Conservation (phyloP, 37 sponge, comb jelly and placozoan genomes). For the Halisarca cf. caerulea region DNA sequence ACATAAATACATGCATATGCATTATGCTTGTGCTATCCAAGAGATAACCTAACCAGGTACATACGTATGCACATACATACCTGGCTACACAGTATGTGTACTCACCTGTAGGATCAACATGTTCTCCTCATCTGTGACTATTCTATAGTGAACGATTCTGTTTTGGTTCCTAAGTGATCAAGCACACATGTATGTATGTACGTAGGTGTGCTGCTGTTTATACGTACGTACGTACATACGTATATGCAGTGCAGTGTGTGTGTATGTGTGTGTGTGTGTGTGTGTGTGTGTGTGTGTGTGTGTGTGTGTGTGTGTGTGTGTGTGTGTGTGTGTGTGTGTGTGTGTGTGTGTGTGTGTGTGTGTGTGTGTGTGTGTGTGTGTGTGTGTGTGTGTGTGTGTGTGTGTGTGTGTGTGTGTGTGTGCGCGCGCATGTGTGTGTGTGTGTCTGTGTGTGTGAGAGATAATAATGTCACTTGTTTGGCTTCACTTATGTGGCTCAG, state of each 20-base stretch:
- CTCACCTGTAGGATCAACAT: slow-evolving; percentile 62
- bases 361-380: not conserved
- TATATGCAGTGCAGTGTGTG: no score
- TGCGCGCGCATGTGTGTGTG: not conserved
- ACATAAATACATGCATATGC: not conserved
- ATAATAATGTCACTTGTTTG: not conserved
- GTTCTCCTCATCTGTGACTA: slow-evolving; percentile 71
- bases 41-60: no score
- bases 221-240: not conserved
- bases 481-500: no score
- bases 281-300: not conserved
- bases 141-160: slow-evolving; percentile 86
- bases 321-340: no score
- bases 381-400: not conserved
- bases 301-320: not conserved
- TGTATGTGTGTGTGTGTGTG: no score
- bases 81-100: no score
- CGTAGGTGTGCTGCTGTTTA: not conserved
- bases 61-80: no score
- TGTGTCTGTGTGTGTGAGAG: not conserved
- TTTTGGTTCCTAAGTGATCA: slow-evolving; percentile 50
- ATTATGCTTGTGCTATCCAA: no score
- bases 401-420: no score
- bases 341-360: not conserved
- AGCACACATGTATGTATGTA: not conserved